Evolutionary conservation across 2,888 invertebrate genomes (phyloP).

Genomic region (Encarsia formosa): DNA sequence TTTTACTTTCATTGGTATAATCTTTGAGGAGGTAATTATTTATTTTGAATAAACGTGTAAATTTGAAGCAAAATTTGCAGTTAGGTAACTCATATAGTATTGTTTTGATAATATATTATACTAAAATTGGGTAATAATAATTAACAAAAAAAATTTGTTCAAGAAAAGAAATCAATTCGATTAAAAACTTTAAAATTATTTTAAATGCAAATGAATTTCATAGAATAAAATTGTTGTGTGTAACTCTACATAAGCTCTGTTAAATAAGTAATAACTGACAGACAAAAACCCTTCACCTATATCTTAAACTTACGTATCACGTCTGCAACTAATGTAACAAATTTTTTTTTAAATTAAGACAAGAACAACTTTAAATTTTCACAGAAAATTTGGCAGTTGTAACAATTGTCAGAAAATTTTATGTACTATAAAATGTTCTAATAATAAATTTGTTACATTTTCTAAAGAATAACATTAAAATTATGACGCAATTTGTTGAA

Average conservation of each 20-base stretch:
- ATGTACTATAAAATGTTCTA: constrained; percentile 9
- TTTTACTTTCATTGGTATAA: constrained; percentile 22
- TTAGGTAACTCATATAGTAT: too few species aligned
- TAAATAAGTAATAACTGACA: constrained; percentile 4
- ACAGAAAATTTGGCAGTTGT: constrained; percentile 22
- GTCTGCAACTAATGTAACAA: constrained; percentile 19
- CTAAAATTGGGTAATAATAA: not conserved
- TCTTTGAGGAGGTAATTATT: too few species aligned
- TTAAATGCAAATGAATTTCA: constrained; percentile 9
- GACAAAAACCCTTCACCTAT: constrained; percentile 20
- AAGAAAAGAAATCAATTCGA: not conserved
- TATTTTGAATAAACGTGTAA: too few species aligned
- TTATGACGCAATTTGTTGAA: not conserved
- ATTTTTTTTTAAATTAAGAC: constrained; percentile 9
- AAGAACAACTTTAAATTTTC: constrained; percentile 15
- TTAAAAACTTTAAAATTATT: constrained; percentile 4
- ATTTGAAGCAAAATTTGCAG: too few species aligned
- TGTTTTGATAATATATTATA: too few species aligned
- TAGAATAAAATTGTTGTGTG: constrained; percentile 8
- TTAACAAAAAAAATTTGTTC: not conserved
- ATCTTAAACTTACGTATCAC: constrained; percentile 23
- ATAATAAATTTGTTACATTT: not conserved
- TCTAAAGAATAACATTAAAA: not conserved
- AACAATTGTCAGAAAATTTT: constrained; percentile 13
- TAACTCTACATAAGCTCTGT: constrained; percentile 12